Evolutionary conservation across 1,140 invertebrate genomes (phyloP), one percentile per base, ranked within the genome.

Genomic region (Drosophila aff.): DNA sequence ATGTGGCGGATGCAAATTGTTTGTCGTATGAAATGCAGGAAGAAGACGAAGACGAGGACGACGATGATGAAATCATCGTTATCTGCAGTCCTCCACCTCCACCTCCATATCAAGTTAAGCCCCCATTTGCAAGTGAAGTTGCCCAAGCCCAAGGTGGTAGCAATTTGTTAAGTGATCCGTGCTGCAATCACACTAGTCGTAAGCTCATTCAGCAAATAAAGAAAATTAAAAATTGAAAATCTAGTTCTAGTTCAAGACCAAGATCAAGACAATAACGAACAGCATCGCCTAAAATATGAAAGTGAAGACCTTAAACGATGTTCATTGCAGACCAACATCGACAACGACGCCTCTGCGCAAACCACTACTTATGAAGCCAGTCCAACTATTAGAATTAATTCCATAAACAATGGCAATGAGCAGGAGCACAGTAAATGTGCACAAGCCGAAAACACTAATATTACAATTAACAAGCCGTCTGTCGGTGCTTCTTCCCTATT

Each of bases 281-380:
- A 83, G 44, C 61, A 66, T 58, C 62, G 68, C 67, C 71, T 81
- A 78, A 46, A 77, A 74, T 80, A 67, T 89, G 72, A 77, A 74
- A 64, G 67, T 90, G 76, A 84, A 90, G 65, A 78, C 68, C 57
- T 68, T 68, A 81, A 82, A 77, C 68, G 73, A 84, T 79, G 69
- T 91, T 76, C 74, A 91, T 91, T 91, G 40, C 83, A 89, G 89
- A 87, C 78, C 67, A 84, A 81, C 89, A 80, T 68, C 67, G 82
- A 40, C 59, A 86, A 28, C 79, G 71, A 60, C 82, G 74, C 81
- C 65, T 53, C 64, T 76, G 40, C 68, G 84, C 61, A 72, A 90
- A 18, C 81, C 73, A 58, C 73, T 67, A 47, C 53, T 74, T 55
- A 49, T 57, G 75, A 89, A 65, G 64, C 61, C 53, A 69, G 21